These are phyloP conservation scores for Beaufortia kweichowensis DNA, from an alignment of 2,113 vertebrate species.

Conservation along the genomic window DNA sequence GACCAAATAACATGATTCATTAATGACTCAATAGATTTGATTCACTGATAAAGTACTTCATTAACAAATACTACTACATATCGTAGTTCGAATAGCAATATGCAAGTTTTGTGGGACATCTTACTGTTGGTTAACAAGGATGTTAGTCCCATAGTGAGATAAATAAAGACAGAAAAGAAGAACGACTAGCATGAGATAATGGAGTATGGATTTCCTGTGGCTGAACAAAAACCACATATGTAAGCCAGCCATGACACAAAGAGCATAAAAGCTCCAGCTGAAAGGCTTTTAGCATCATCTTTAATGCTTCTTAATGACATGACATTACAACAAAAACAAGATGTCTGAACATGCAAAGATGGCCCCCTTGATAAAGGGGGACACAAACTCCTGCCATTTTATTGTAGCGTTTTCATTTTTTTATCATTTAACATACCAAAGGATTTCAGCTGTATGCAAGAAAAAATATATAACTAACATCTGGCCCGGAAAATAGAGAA, in stretches of 20 bases:
- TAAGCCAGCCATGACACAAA: neutral
- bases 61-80: too few species aligned
- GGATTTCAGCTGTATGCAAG: neutral
- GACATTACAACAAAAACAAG: neutral
- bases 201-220: neutral
- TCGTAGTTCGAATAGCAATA: too few species aligned
- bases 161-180: conserved; percentile 16
- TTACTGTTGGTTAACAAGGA: neutral
- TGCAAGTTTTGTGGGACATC: neutral
- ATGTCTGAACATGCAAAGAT: neutral
- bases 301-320: neutral
- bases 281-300: neutral
- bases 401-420: neutral
- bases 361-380: too few species aligned
- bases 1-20: too few species aligned
- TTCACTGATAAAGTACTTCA: too few species aligned
- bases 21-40: too few species aligned
- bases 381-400: too few species aligned
- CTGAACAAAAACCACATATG: conserved; percentile 6
- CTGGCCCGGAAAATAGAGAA: neutral
- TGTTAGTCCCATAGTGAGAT: neutral
- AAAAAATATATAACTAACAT: neutral
- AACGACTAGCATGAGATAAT: neutral
- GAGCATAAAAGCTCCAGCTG: neutral
- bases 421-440: neutral